A percentile compares a stretch with the other conserved stretches of the same genome.
Evolutionary conservation across 2,113 vertebrate species (phyloP).

Genomic region (Stegostoma tigrinum): DNA sequence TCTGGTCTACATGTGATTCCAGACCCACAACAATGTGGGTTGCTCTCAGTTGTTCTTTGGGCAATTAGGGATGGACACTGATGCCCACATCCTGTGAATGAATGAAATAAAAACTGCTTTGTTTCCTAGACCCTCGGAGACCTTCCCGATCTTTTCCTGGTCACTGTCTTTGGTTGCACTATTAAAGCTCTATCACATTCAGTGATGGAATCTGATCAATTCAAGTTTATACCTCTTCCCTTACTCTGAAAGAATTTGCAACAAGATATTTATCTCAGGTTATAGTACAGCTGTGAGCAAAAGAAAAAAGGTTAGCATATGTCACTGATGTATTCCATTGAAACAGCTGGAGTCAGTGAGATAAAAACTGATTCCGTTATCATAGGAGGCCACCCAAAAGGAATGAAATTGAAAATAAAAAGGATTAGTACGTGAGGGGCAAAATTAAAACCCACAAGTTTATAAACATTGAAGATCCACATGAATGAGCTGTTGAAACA

Average conservation of each 20-base stretch:
- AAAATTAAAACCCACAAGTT: neutral
- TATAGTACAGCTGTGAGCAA: neutral
- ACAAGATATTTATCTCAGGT: neutral
- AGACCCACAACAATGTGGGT: no score
- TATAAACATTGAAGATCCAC: neutral
- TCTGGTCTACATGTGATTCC: no score
- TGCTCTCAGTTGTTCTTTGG: no score
- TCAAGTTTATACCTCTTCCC: neutral
- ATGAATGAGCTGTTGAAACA: neutral
- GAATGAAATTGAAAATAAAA: neutral
- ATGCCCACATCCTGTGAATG: no score
- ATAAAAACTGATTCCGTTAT: neutral
- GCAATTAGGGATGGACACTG: no score
- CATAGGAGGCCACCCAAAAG: slow-evolving; percentile 8
- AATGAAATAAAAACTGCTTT: neutral
- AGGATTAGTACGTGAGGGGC: neutral
- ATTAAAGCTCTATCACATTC: neutral
- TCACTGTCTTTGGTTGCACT: neutral
- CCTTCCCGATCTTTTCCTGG: neutral
- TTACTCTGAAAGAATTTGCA: neutral
- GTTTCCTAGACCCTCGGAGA: neutral
- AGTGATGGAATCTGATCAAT: neutral
- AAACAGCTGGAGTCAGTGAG: neutral
- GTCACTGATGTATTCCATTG: neutral
- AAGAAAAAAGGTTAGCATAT: neutral